Evolutionary conservation across 2,797 vertebrate species (phyloP).

Genomic region (Sternarchorhynchus goeldii): DNA sequence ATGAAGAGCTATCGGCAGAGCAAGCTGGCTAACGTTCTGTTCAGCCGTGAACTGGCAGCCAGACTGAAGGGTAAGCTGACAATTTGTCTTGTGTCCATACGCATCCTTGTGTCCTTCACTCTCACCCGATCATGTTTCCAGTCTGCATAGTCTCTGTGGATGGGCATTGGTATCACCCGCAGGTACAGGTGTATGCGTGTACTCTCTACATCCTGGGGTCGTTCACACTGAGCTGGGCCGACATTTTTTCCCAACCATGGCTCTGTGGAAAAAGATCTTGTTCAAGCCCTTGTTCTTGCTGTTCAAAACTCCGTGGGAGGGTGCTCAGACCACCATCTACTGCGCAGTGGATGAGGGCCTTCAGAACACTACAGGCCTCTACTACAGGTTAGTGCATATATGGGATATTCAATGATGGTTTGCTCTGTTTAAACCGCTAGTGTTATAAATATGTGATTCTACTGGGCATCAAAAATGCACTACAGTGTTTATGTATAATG

Average conservation of each 20-base stretch:
- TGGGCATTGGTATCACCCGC: not conserved
- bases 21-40: slow-evolving; percentile 77
- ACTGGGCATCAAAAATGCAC: no score
- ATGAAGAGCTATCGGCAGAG: slow-evolving; percentile 69
- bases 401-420: not conserved
- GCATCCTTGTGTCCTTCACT: not conserved
- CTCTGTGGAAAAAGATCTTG: slow-evolving; percentile 65
- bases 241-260: slow-evolving; percentile 55
- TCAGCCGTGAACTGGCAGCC: slow-evolving; percentile 68
- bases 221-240: slow-evolving; percentile 72
- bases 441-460: no score
- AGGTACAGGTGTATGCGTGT: slow-evolving; percentile 62
- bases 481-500: no score
- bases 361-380: slow-evolving; percentile 68
- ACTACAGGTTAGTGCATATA: slow-evolving; percentile 70
- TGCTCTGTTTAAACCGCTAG: not conserved
- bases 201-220: slow-evolving; percentile 75
- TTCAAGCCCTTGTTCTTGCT: slow-evolving; percentile 40
- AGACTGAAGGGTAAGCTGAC: slow-evolving; percentile 65
- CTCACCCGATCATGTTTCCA: not conserved
- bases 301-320: slow-evolving; percentile 69
- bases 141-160: not conserved
- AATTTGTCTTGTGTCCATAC: not conserved
- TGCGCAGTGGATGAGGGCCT: slow-evolving; percentile 76
- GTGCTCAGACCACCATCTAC: slow-evolving; percentile 78